phyloP scores from a whole-genome alignment of 2,888 invertebrate genomes.

The Tetanocera ferruginea region DNA sequence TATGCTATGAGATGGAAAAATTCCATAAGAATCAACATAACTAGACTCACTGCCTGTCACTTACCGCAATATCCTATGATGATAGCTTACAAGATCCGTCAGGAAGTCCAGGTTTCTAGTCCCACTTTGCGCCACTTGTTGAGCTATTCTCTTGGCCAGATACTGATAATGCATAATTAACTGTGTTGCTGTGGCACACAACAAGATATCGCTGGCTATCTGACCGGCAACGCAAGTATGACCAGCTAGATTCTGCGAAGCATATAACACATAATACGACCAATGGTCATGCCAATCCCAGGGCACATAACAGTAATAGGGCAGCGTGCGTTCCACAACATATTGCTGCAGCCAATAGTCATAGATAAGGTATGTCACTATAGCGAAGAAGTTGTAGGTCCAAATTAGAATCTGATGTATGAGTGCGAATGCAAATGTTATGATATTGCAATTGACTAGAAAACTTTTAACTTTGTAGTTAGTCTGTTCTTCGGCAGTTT shows the following conservation, averaged over 20 bases:
- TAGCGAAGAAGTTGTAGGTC: conserved; percentile 62
- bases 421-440: conserved; percentile 55
- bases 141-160: conserved; percentile 51
- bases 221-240: conserved; percentile 59
- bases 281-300: conserved; percentile 58
- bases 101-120: conserved; percentile 52
- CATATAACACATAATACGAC: conserved; percentile 57
- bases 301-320: conserved; percentile 59
- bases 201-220: conserved; percentile 60
- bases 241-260: conserved; percentile 56
- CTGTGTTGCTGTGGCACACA: conserved; percentile 60
- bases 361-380: conserved; percentile 55
- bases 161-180: conserved; percentile 65
- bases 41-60: neutral
- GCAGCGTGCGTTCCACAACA: conserved; percentile 52
- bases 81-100: conserved; percentile 51
- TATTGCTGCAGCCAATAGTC: conserved; percentile 52
- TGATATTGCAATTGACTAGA: conserved; percentile 48
- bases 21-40: neutral
- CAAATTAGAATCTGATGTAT: conserved; percentile 59
- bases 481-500: conserved; percentile 44
- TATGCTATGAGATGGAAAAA: conserved; percentile 45
- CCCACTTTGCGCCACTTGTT: conserved; percentile 45
- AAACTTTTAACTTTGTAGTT: conserved; percentile 42
- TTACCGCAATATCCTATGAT: conserved; percentile 54